These are phyloP conservation scores for Turnix velox DNA, from an alignment of 2,113 vertebrate genomes.

Conservation along the genomic window DNA sequence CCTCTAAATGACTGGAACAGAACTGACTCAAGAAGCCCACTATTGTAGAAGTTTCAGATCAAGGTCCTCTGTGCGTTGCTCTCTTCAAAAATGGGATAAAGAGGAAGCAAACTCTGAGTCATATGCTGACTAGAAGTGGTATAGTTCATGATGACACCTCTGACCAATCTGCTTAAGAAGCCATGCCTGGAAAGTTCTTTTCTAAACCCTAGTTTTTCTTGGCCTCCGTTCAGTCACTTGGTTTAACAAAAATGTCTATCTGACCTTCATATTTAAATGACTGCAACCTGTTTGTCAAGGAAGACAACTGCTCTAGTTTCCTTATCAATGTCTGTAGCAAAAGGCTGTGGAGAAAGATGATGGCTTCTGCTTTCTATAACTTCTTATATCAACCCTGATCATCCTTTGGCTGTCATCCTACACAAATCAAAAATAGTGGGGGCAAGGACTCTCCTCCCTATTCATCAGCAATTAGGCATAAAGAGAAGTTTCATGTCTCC, in stretches of 20 bases:
- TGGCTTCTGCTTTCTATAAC: not conserved
- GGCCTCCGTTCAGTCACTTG: not conserved
- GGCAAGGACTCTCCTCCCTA: not conserved
- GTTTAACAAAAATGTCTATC: not conserved
- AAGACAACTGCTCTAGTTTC: not conserved
- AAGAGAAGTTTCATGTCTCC: not conserved
- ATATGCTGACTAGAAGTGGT: fast-evolving
- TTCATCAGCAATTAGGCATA: not conserved
- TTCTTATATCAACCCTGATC: not conserved
- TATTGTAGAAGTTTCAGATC: not conserved
- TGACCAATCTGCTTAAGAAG: not conserved
- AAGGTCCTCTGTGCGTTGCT: not conserved
- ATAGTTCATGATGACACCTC: not conserved
- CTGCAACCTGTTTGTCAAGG: not conserved
- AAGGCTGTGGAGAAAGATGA: not conserved
- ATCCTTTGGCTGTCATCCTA: not conserved
- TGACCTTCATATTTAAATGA: not conserved
- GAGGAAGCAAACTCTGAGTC: not conserved
- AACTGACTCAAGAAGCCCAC: not conserved
- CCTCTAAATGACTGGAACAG: not conserved
- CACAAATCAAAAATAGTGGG: not conserved
- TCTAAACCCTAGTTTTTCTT: not conserved
- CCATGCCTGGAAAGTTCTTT: not conserved
- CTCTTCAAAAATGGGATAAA: not conserved
- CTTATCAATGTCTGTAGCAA: not conserved